Base-by-base conservation (phyloP, 1,140 invertebrate genomes). In the Euura saliciscinereae region DNA sequence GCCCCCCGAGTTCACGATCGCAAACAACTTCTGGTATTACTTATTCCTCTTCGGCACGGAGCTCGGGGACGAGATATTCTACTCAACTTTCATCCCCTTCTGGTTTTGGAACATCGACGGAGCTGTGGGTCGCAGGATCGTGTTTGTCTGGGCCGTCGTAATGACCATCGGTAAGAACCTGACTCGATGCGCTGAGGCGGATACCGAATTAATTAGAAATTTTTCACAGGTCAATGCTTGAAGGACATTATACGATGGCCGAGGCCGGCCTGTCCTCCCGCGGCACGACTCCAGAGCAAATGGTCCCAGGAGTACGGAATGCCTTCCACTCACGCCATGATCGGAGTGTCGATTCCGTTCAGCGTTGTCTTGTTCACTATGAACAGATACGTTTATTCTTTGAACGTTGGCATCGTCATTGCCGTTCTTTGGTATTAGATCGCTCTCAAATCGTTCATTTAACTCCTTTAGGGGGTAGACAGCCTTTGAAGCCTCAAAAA, bases 311-410 rank as follows among this genome's bases (percentile, higher is more conserved):
- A 98, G 84, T 98, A 96, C 89, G 96, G 96, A 43, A 96, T 98
- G 94, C 96, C 96, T 8, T 97, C 96, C 3, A 97, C 96, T 2
- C 96, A 98, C 88, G 96, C 96, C 3, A 96, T 97, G 94, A 93
- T 97, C 65, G 95, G 92, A 3, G 90, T 95, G 28, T 93, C 94
- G 0, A 94, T 98, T 79, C 96, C 96, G 66, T 95, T 96, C 83
- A 94, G 95, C 11, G 89, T 97, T 66, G 81, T 97, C 70, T 86
- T 95, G 71, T 95, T 94, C 78, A 95, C 95, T 5, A 91, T 92
- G 81, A 89, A 93, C 81, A 89, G 94, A 87, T 98, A 97, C 84
- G 91, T 95, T 81, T 93, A 93, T 89, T 92, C 91, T 71, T 84
- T 89, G 72, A 78, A 85, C 51, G 82, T 88, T 81, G 91, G 91